A percentile compares a stretch with the other conserved stretches of the same genome.
These are phyloP conservation scores for Triops longicaudatus DNA, from an alignment of 1,140 invertebrate species.

Conservation along the genomic window DNA sequence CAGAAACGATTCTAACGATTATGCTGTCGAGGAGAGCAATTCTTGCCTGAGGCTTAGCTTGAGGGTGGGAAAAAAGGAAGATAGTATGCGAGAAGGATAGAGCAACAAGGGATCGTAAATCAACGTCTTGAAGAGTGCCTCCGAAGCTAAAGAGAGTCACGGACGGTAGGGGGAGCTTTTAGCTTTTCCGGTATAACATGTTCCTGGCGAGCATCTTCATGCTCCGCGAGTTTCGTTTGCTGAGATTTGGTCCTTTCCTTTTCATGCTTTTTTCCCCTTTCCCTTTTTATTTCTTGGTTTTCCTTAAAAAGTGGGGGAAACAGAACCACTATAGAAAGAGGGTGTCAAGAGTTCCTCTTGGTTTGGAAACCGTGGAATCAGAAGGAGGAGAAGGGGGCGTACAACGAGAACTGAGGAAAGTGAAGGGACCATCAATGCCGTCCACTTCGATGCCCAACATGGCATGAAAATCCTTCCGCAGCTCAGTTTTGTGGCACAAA, in stretches of 20 bases:
- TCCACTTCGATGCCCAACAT: background rate
- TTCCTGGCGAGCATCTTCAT: background rate
- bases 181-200: slow-evolving; percentile 2
- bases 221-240: background rate
- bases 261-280: background rate
- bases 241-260: background rate
- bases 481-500: background rate
- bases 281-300: background rate
- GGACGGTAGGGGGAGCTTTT: slow-evolving; percentile 13
- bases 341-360: background rate
- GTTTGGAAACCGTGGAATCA: background rate
- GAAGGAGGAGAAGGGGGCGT: background rate
- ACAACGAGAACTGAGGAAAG: background rate
- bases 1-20: background rate
- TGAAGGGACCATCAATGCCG: background rate
- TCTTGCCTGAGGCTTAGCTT: background rate
- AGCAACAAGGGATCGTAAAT: slow-evolving; percentile 11
- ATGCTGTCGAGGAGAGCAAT: background rate
- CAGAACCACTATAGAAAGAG: background rate
- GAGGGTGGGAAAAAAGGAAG: background rate
- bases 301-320: background rate
- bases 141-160: background rate
- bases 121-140: slow-evolving; percentile 11
- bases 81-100: background rate
- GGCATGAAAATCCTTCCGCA: slow-evolving; percentile 1